Percentiles rank a stretch among this genome's conserved stretches.
These are phyloP conservation scores for Tauraco hartlaubi DNA, from an alignment of 2,797 vertebrate genomes.

Conservation along the genomic window DNA sequence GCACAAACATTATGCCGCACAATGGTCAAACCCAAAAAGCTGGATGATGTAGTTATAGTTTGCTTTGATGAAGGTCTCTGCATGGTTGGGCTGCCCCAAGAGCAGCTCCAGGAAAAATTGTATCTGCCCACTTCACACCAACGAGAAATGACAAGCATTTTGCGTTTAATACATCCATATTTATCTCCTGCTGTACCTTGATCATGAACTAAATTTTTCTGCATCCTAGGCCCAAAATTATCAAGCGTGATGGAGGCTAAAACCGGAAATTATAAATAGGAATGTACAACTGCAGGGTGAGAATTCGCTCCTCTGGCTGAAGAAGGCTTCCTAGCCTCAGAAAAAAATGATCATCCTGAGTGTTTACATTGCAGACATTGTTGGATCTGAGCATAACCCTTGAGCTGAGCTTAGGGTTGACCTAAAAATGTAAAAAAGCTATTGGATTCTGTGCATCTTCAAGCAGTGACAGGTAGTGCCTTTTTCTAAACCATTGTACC, in stretches of 20 bases:
- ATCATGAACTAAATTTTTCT: background rate
- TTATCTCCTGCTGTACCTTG: background rate
- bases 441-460: background rate
- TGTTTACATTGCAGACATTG: background rate
- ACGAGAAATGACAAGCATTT: background rate
- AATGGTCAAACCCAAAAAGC: background rate
- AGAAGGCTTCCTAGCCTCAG: background rate
- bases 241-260: background rate
- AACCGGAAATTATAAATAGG: background rate
- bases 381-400: background rate
- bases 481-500: background rate
- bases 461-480: background rate
- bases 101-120: background rate
- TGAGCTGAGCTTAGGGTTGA: background rate
- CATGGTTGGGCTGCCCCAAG: background rate
- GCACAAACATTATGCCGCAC: background rate
- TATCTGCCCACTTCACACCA: background rate
- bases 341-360: background rate
- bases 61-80: background rate
- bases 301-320: background rate
- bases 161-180: background rate
- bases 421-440: background rate
- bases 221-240: background rate
- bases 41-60: background rate
- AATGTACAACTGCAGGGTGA: too few relatives aligned